Percentiles rank a stretch among this genome's conserved stretches.
These are phyloP conservation scores for Dryobotodes eremita DNA, from an alignment of 2,888 invertebrate genomes.

Conservation along the genomic window DNA sequence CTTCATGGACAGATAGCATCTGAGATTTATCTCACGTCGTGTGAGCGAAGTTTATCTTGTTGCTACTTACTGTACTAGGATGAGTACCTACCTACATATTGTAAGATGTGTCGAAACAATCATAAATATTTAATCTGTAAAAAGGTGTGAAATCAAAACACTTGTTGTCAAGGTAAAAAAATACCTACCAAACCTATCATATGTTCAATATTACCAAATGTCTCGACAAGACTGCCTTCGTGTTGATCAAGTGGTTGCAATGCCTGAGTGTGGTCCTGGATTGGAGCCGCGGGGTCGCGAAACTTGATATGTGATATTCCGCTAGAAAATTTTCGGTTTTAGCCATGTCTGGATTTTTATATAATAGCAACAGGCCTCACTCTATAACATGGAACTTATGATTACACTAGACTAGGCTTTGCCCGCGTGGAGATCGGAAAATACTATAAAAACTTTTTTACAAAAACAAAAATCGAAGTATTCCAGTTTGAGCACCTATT, in stretches of 20 bases:
- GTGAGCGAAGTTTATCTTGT: slow-evolving; percentile 14
- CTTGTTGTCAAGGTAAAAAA: slow-evolving; percentile 41
- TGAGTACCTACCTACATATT: not conserved
- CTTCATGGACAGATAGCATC: not conserved
- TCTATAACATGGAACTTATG: not conserved
- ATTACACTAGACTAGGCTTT: not conserved
- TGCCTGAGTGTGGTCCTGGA: not conserved
- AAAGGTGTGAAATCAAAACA: slow-evolving; percentile 26
- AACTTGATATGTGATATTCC: not conserved
- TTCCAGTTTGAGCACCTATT: too few relatives aligned
- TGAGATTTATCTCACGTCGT: slow-evolving; percentile 17
- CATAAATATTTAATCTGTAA: slow-evolving; percentile 28
- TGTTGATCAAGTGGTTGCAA: not conserved
- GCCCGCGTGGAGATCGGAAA: not conserved
- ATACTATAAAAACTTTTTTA: not conserved
- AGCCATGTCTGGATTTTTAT: not conserved
- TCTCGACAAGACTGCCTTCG: not conserved
- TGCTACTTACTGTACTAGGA: not conserved
- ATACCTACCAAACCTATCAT: too few relatives aligned
- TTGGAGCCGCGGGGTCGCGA: not conserved
- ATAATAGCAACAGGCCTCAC: not conserved
- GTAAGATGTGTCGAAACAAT: slow-evolving; percentile 13
- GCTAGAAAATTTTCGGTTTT: not conserved
- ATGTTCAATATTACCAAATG: not conserved
- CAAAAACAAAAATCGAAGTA: too few relatives aligned